phyloP scores from a whole-genome alignment of 1,140 invertebrate genomes.

The Bombus waltoni region DNA sequence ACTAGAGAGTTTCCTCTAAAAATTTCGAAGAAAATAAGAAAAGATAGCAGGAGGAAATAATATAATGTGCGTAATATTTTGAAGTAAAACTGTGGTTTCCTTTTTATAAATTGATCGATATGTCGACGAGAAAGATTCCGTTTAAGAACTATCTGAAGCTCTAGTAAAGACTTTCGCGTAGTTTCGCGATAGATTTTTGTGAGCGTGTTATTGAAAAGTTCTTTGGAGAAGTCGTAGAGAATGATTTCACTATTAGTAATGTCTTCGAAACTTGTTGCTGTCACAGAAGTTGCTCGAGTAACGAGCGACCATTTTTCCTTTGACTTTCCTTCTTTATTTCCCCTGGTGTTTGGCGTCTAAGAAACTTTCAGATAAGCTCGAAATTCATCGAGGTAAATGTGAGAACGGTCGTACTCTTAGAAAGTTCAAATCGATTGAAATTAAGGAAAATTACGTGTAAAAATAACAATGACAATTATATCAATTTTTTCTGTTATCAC shows the following conservation, averaged over 20 bases:
- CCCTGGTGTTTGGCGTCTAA: neutral
- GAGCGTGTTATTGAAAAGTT: slow-evolving; percentile 26
- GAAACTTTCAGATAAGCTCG: slow-evolving; percentile 1
- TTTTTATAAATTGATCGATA: neutral
- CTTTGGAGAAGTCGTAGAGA: neutral
- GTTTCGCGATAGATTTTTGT: neutral
- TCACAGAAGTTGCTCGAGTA: slow-evolving; percentile 14
- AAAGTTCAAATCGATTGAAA: neutral
- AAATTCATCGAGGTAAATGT: neutral
- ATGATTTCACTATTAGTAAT: slow-evolving; percentile 30
- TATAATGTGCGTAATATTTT: neutral
- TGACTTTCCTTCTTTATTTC: neutral
- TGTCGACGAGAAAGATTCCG: neutral
- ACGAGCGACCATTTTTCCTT: slow-evolving; percentile 22
- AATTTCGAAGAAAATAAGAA: neutral
- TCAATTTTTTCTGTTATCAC: neutral
- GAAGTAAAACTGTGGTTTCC: neutral
- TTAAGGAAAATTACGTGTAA: neutral
- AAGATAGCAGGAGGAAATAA: too few relatives aligned
- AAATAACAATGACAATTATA: neutral
- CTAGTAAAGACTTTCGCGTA: neutral
- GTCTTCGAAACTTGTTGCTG: slow-evolving; percentile 24
- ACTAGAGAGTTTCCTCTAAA: neutral
- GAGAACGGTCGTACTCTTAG: neutral
- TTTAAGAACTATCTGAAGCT: neutral